Evolutionary conservation across 2,797 vertebrate species (phyloP), one percentile per base, ranked within the genome.

Genomic region (Karalla daura): DNA sequence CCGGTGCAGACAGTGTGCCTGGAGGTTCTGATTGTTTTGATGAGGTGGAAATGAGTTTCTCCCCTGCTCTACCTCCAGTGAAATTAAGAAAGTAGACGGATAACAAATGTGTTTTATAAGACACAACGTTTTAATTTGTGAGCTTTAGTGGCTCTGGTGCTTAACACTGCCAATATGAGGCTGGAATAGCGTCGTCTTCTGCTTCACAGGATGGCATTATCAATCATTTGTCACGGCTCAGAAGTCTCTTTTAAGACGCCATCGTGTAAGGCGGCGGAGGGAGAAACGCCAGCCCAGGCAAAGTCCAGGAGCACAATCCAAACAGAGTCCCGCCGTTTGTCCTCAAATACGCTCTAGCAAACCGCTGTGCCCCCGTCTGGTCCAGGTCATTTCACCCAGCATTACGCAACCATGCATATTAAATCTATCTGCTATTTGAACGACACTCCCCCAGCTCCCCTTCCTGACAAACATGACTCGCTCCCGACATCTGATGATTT

Each of bases 321-420:
- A 37, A 56, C 14, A 8, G 30, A 68, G 36, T 59, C 43, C 45
- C 4, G 4, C 43, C 46, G 54, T 37, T 63, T 62, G 51, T 69
- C 71, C 55, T 80, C 23, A 9, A 12, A 55, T n/a, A 27, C 56
- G 73, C 56, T 55, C 60, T 11, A 13, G 27, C 41, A 56, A 33
- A 52, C 46, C 37, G n/a, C 59, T 39, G 43, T 46, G 70, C 30
- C 33, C 46, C 21, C 14, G 7, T 53, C 39, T 73, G 27, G 35
- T 68, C 20, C 40, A 55, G 63, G 58, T 80, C 74, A 74, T 67
- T 66, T 74, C 68, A 76, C 53, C 25, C 59, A 59, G 2, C 46
- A 41, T 55, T 46, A 76, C 2, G 7, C 76, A 72, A 35, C 63
- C 75, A 68, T 78, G 63, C 58, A 76, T 75, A 62, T 49, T 20